A percentile compares a stretch with the other conserved stretches of the same genome.
phyloP scores from a whole-genome alignment of 2,888 invertebrate genomes.

The Scaptomyza caliginosa region DNA sequence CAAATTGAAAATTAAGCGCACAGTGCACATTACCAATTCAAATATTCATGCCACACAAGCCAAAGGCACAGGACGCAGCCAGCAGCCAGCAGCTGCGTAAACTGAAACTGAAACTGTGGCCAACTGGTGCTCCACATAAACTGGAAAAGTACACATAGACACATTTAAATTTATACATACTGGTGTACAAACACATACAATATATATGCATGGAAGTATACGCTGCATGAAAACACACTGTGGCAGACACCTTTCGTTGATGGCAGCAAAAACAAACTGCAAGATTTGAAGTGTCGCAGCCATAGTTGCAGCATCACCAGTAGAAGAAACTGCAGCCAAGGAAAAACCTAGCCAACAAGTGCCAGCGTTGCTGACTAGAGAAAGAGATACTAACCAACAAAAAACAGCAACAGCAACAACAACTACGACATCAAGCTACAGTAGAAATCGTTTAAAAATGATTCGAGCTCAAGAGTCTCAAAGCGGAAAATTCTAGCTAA shows the following conservation, averaged over 20 bases:
- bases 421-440: slow-evolving; percentile 46
- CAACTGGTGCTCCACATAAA: slow-evolving; percentile 34
- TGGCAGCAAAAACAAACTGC: slow-evolving; percentile 67
- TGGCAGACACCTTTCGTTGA: slow-evolving; percentile 43
- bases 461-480: background rate
- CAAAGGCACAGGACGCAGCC: slow-evolving; percentile 25
- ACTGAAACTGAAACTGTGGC: slow-evolving; percentile 47
- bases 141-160: slow-evolving; percentile 6
- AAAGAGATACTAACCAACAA: slow-evolving; percentile 53
- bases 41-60: slow-evolving; percentile 43
- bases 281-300: slow-evolving; percentile 68
- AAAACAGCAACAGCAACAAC: slow-evolving; percentile 34
- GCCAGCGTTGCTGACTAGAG: slow-evolving; percentile 54
- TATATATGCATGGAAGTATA: slow-evolving; percentile 34
- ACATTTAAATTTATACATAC: slow-evolving; percentile 36
- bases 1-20: slow-evolving; percentile 76
- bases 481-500: background rate
- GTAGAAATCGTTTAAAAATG: slow-evolving; percentile 32
- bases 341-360: slow-evolving; percentile 67
- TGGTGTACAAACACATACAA: slow-evolving; percentile 15
- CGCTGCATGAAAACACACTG: slow-evolving; percentile 74
- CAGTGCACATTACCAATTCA: slow-evolving; percentile 75
- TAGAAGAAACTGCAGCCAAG: slow-evolving; percentile 25
- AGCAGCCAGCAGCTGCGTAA: slow-evolving; percentile 29
- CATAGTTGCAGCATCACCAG: slow-evolving; percentile 42